These are phyloP conservation scores for Hystrix brachyura DNA, from an alignment of 2,113 vertebrate species.

Conservation along the genomic window DNA sequence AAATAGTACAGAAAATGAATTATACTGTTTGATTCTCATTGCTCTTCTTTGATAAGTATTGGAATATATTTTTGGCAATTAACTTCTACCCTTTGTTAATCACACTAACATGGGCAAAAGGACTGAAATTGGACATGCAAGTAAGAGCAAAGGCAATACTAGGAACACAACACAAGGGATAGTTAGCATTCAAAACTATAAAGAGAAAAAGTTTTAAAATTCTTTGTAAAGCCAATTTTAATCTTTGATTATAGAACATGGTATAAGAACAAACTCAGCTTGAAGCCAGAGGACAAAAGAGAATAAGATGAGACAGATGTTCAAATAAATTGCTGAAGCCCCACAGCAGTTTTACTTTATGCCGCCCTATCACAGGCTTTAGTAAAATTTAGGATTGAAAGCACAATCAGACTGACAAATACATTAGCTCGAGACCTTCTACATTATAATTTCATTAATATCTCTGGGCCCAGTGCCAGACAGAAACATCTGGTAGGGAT, in stretches of 20 bases:
- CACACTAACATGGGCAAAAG: neutral
- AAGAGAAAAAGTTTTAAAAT: constrained; percentile 35
- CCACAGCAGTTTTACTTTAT: constrained; percentile 65
- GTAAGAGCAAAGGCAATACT: neutral
- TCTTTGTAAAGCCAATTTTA: neutral
- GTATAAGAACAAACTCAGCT: neutral
- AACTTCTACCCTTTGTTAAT: neutral
- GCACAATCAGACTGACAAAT: constrained; percentile 74
- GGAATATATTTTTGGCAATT: constrained; percentile 8
- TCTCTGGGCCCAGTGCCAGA: constrained; percentile 72
- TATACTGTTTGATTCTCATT: neutral
- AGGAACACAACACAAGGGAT: neutral
- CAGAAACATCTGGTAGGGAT: constrained; percentile 69
- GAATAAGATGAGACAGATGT: constrained; percentile 73
- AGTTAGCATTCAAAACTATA: neutral
- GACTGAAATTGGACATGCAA: neutral
- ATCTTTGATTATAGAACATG: constrained; percentile 37
- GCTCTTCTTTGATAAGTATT: neutral
- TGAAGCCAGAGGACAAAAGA: constrained; percentile 27
- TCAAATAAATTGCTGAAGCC: constrained; percentile 70
- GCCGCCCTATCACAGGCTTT: constrained; percentile 12
- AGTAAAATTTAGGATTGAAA: constrained; percentile 75
- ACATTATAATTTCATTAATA: constrained; percentile 80
- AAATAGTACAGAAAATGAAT: neutral
- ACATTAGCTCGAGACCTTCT: constrained; percentile 67